Evolutionary conservation across 2,888 invertebrate genomes (phyloP).

Genomic region (Catocala nupta): DNA sequence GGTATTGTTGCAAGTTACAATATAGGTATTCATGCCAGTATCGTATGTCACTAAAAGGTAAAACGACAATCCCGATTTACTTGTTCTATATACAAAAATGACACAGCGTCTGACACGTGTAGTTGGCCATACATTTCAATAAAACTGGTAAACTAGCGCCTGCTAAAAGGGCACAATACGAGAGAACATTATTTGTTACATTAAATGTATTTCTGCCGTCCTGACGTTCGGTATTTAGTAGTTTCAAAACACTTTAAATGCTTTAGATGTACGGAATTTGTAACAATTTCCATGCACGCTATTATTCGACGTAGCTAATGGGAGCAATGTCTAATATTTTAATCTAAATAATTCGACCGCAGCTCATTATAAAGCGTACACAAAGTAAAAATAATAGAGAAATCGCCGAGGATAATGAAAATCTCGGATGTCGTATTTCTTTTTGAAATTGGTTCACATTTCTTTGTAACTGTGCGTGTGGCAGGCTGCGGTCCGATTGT

Average conservation of each 20-base stretch:
- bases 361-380: slow-evolving; percentile 59
- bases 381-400: slow-evolving; percentile 55
- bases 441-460: slow-evolving; percentile 80
- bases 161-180: background rate
- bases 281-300: slow-evolving; percentile 29
- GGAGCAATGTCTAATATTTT: slow-evolving; percentile 47
- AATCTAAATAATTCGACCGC: slow-evolving; percentile 54
- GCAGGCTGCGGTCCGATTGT: slow-evolving; percentile 70
- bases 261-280: slow-evolving; percentile 24
- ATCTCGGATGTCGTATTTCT: slow-evolving; percentile 74
- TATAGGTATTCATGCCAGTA: slow-evolving; percentile 46
- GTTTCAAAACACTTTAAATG: slow-evolving; percentile 32
- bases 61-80: slow-evolving; percentile 34
- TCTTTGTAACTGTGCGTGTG: slow-evolving; percentile 76
- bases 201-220: slow-evolving; percentile 24
- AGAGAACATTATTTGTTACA: background rate
- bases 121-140: slow-evolving; percentile 8
- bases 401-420: slow-evolving; percentile 70
- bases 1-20: slow-evolving; percentile 57
- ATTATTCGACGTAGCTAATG: slow-evolving; percentile 36
- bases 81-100: slow-evolving; percentile 31
- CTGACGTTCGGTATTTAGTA: slow-evolving; percentile 21
- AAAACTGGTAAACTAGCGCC: background rate
- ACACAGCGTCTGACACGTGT: slow-evolving; percentile 9
- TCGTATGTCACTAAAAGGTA: slow-evolving; percentile 38